Percentiles rank a stretch among this genome's conserved stretches.
Conservation (phyloP, 2,888 invertebrate genomes). For the Polymixis flavicincta region DNA sequence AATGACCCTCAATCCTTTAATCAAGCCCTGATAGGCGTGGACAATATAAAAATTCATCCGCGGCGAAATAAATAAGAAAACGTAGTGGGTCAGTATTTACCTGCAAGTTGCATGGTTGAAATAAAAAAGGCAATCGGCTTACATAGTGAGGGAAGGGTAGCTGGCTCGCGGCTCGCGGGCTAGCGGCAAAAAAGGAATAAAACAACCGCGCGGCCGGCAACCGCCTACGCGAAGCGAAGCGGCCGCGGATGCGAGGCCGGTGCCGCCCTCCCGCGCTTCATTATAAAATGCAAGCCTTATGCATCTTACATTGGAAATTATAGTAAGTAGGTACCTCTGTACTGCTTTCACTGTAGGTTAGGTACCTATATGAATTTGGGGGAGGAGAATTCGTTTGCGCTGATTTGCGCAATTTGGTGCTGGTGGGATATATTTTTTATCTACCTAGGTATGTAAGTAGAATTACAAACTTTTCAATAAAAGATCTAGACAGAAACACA, state of each 20-base stretch:
- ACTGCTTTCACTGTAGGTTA: constrained; percentile 17
- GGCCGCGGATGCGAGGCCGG: constrained; percentile 62
- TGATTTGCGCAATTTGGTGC: background rate
- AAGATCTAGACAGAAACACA: background rate
- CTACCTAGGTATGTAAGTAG: no score
- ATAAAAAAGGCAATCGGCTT: constrained; percentile 79
- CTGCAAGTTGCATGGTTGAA: constrained; percentile 82
- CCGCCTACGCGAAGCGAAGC: constrained; percentile 83
- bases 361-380: background rate
- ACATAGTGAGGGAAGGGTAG: constrained; percentile 74
- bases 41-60: constrained; percentile 73
- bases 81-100: constrained; percentile 85
- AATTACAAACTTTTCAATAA: background rate
- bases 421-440: background rate
- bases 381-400: background rate
- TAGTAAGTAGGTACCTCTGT: background rate
- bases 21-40: constrained; percentile 41
- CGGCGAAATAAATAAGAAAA: constrained; percentile 83
- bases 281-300: constrained; percentile 69
- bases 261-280: constrained; percentile 69
- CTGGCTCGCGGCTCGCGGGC: constrained; percentile 75
- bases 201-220: constrained; percentile 71
- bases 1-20: constrained; percentile 48
- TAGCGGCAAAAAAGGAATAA: constrained; percentile 87
- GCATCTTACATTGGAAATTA: constrained; percentile 8